Evolutionary conservation across 1,140 invertebrate species (phyloP), one percentile per base, ranked within the genome.

Genomic region (Tetramorium alpestre): DNA sequence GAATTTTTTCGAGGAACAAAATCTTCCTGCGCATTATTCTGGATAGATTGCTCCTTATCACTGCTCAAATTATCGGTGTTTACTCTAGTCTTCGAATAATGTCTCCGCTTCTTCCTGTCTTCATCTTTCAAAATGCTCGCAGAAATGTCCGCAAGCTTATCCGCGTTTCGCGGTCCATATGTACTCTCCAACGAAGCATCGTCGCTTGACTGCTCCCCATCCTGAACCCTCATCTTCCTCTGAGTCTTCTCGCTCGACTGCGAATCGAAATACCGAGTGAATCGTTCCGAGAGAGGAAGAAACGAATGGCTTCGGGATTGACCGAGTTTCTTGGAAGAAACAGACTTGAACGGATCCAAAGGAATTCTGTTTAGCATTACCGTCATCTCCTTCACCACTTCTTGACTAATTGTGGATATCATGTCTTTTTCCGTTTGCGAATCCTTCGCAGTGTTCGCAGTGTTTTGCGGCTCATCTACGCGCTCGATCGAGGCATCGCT

Each of bases 321-420:
- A 28, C 8, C 18, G 13, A 38, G 41, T 75, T 25, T 80, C 56
- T 41, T 67, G 3, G 41, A 60, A 13, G 33, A 25, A 13, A 47
- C 33, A 65, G 3, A 8, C 18, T 18, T 58, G 25, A 13, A 13
- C 25, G 41, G 1, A 41, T 58, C 38, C 38, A 33, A 3, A 10
- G 51, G 22, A 56, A 64, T 38, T 62, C 47, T 87, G n/a, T 84
- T 54, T 8, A 72, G 1, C 16, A 81, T 62, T 11, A 81, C 51
- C 11, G 78, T 28, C 41, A 82, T 54, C 1, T 82, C 67, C 7
- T 82, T 72, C n/a, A 82, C 67, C 1, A 56, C 49, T 47, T 72
- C 41, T 10, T 65, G 41, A n/a, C 41, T 78, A 8, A 78, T 56
- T 49, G 58, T 78, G 1, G 62, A 41, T 80, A 38, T 67, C 22